phyloP scores from a whole-genome alignment of 2,113 vertebrate species.

The Gymnocephalus cernua region DNA sequence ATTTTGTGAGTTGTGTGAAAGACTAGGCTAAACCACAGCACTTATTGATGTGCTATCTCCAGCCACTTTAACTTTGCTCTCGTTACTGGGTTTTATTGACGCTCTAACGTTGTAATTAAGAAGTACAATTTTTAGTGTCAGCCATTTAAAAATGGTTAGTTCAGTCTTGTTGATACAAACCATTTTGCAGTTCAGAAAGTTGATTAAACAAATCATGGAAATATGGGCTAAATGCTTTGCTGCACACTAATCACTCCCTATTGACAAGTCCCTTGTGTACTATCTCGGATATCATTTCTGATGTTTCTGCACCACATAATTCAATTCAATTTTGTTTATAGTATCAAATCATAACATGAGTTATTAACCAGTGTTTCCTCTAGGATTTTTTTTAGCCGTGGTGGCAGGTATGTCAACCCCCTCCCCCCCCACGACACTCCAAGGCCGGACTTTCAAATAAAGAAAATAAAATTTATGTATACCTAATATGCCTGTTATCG shows the following conservation, averaged over 20 bases:
- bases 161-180: slow-evolving; percentile 10
- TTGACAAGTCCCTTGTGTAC: slow-evolving; percentile 22
- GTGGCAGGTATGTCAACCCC: no score
- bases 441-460: no score
- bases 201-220: slow-evolving; percentile 1
- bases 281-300: slow-evolving; percentile 19
- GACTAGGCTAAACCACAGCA: background rate
- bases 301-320: no score
- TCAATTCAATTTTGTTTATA: no score
- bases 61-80: background rate
- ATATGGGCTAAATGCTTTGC: slow-evolving; percentile 18
- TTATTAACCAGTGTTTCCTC: no score
- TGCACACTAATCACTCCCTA: slow-evolving; percentile 51
- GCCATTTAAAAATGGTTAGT: background rate
- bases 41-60: background rate
- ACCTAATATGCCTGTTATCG: no score
- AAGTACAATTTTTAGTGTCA: background rate
- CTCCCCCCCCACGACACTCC: no score
- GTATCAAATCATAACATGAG: no score
- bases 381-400: no score
- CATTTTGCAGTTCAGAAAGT: background rate
- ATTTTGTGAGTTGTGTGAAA: background rate
- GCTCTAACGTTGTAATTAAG: background rate
- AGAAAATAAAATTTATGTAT: no score
- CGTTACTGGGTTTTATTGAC: background rate